Evolutionary conservation across 2,113 vertebrate genomes (phyloP).

Genomic region (Heterocephalus glaber): DNA sequence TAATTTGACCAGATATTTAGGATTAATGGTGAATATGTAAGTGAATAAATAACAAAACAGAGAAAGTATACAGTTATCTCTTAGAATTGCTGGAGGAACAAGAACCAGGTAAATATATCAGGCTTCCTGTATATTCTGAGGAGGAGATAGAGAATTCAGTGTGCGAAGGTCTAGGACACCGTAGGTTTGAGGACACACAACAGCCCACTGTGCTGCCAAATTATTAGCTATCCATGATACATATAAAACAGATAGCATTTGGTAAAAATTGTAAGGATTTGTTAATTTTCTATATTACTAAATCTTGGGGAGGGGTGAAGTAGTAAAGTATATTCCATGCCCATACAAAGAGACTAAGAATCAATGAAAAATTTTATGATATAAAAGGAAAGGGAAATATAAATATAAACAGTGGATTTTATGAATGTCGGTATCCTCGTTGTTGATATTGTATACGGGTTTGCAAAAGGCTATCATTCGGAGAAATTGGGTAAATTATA

Average conservation of each 20-base stretch:
- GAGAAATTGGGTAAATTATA: neutral
- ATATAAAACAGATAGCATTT: neutral
- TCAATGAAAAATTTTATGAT: constrained; percentile 24
- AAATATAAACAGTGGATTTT: neutral
- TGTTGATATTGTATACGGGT: neutral
- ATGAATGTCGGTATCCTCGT: neutral
- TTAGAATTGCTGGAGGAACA: neutral
- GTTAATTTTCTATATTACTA: neutral
- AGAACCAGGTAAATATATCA: neutral
- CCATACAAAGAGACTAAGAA: constrained; percentile 31
- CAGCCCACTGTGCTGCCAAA: neutral
- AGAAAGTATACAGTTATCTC: neutral
- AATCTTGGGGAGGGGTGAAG: neutral
- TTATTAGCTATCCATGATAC: neutral
- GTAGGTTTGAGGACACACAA: neutral
- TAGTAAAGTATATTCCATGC: neutral
- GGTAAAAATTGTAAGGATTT: neutral
- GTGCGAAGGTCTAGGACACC: neutral
- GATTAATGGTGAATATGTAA: neutral
- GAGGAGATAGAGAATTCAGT: neutral
- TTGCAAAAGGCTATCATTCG: neutral
- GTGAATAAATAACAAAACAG: neutral
- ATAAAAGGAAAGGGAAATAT: constrained; percentile 13
- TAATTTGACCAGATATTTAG: neutral
- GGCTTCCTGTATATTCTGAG: neutral